A percentile compares a stretch with the other conserved stretches of the same genome.
Evolutionary conservation across 2,888 invertebrate genomes (phyloP).

Genomic region (Tenthredo mesomela): DNA sequence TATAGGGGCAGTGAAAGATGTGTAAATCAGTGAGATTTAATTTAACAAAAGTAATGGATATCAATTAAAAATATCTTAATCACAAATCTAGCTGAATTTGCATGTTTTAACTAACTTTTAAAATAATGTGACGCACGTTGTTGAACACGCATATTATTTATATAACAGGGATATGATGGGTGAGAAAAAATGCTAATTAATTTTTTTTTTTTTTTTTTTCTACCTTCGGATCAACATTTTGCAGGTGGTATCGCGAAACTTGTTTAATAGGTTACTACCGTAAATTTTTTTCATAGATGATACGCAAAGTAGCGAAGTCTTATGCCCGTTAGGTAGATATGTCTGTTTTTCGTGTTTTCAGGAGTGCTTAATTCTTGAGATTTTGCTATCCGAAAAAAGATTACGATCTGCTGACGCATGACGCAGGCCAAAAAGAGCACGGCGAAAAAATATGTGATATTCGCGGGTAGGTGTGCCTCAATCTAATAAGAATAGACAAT

Average conservation of each 20-base stretch:
- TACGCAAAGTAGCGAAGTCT: not conserved
- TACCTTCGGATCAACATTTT: not conserved
- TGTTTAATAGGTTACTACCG: conserved; percentile 25
- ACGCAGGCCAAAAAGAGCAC: not conserved
- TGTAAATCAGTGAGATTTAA: not conserved
- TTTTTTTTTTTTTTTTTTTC: conserved; percentile 8
- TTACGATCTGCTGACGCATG: not conserved
- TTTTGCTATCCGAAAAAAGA: conserved; percentile 41
- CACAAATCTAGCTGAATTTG: not conserved
- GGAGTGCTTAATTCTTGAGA: not conserved
- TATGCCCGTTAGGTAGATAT: conserved; percentile 2
- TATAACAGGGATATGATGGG: not conserved
- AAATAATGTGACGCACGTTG: conserved; percentile 36
- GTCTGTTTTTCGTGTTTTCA: not conserved
- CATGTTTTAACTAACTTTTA: conserved; percentile 11
- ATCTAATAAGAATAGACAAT: not conserved
- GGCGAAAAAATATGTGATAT: not conserved
- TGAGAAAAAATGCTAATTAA: conserved; percentile 5
- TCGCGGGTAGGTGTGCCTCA: not conserved
- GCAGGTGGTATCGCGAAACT: conserved; percentile 33
- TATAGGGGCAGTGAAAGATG: not conserved
- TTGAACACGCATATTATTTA: not conserved
- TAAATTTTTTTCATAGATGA: not conserved
- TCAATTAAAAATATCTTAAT: not conserved
- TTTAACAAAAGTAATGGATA: not conserved